Percentiles rank a stretch among this genome's conserved stretches.
phyloP scores from a whole-genome alignment of 53 echinoderm and acorn worm genomes.

The Apostichopus leukothele region DNA sequence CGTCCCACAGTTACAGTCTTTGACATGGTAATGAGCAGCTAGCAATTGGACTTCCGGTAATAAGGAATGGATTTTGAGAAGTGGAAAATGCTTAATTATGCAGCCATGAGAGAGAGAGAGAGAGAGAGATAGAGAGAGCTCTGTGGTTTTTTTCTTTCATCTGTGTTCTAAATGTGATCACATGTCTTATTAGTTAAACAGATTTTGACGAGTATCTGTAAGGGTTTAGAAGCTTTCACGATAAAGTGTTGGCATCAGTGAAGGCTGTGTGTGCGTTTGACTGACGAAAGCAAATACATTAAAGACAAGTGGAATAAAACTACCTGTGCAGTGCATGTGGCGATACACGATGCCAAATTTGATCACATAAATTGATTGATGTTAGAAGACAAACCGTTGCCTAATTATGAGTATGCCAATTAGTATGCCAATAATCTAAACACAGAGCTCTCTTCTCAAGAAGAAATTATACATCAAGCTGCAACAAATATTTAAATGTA shows the following conservation, averaged over 20 bases:
- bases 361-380: too few species aligned
- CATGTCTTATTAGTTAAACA: not conserved
- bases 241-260: not conserved
- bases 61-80: slow-evolving; percentile 20
- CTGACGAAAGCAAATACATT: too few species aligned
- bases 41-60: slow-evolving; percentile 1
- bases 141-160: not conserved
- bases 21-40: slow-evolving; percentile 23
- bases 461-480: too few species aligned
- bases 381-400: too few species aligned
- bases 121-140: not conserved
- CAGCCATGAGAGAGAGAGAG: not conserved
- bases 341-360: too few species aligned
- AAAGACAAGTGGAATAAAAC: too few species aligned
- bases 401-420: too few species aligned
- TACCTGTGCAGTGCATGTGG: too few species aligned
- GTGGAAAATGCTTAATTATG: slow-evolving; percentile 21
- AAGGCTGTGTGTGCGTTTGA: not conserved
- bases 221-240: not conserved
- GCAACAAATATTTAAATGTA: too few species aligned
- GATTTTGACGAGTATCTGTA: not conserved
- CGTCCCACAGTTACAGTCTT: not conserved
- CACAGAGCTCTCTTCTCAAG: too few species aligned
- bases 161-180: not conserved
- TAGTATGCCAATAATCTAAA: too few species aligned